Conservation (phyloP, 2,113 vertebrate genomes). For the Amphilophus citrinellus region DNA sequence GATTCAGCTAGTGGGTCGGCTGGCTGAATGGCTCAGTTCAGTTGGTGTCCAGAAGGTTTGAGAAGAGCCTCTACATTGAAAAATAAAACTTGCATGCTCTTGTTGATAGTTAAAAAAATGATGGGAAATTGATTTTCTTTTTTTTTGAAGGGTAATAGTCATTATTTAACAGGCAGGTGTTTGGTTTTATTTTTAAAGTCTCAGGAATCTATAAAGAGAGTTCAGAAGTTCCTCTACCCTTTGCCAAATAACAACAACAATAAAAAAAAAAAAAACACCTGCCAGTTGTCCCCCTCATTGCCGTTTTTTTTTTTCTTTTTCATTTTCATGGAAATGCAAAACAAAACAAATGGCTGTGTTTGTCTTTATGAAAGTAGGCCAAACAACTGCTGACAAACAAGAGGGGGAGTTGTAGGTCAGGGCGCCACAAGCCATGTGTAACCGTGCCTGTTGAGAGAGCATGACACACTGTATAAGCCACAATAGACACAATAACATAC, state of each 20-base stretch:
- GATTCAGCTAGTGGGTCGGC: slow-evolving; percentile 44
- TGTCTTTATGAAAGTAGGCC: slow-evolving; percentile 83
- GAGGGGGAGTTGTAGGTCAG: slow-evolving; percentile 79
- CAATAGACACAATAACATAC: slow-evolving; percentile 72
- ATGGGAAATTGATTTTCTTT: neutral
- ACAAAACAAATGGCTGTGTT: slow-evolving; percentile 79
- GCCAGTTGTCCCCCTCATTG: slow-evolving; percentile 39
- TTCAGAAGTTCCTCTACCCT: neutral
- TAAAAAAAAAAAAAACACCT: neutral
- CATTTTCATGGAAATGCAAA: slow-evolving; percentile 81
- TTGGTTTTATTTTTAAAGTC: neutral
- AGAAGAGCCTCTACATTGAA: neutral
- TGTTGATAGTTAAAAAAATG: neutral
- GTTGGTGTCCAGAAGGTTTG: slow-evolving; percentile 64
- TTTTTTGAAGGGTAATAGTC: neutral
- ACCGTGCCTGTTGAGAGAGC: slow-evolving; percentile 69
- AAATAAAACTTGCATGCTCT: neutral
- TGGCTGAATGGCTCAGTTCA: slow-evolving; percentile 26
- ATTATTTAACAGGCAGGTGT: neutral
- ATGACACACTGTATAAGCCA: slow-evolving; percentile 66
- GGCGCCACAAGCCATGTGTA: slow-evolving; percentile 74
- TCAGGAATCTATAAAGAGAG: neutral
- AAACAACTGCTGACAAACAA: slow-evolving; percentile 81
- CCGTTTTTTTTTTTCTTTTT: slow-evolving; percentile 62
- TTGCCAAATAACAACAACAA: neutral